These are phyloP conservation scores for Andricus grossulariae DNA, from an alignment of 1,140 invertebrate genomes.

Conservation along the genomic window DNA sequence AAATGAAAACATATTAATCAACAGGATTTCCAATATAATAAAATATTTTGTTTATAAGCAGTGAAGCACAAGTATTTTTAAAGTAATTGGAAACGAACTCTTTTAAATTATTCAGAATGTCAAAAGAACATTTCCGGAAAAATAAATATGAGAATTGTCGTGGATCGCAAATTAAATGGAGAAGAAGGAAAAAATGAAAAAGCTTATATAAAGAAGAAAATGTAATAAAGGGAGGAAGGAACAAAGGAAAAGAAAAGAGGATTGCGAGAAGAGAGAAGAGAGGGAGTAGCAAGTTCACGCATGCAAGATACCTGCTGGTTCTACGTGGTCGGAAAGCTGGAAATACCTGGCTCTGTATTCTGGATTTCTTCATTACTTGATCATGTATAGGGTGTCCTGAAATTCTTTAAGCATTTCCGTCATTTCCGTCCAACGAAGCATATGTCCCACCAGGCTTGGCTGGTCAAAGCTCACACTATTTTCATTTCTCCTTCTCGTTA, in stretches of 20 bases:
- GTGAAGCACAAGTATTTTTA: no score
- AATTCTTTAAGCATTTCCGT: not conserved
- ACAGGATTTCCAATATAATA: no score
- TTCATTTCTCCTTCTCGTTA: not conserved
- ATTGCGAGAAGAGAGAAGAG: conserved; percentile 33
- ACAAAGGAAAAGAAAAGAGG: conserved; percentile 38
- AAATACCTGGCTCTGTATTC: conserved; percentile 45
- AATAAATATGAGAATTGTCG: not conserved
- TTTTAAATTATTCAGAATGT: no score
- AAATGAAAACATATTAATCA: no score
- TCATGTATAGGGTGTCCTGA: conserved; percentile 43
- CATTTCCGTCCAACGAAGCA: not conserved
- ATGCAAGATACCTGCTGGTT: conserved; percentile 45
- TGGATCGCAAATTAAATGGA: conserved; percentile 13
- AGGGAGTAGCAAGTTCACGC: conserved; percentile 43
- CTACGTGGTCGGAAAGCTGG: conserved; percentile 59
- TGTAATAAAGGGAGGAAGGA: conserved; percentile 32
- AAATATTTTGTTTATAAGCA: no score
- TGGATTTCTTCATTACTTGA: conserved; percentile 62
- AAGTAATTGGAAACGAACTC: no score
- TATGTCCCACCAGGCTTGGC: not conserved
- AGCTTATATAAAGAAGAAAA: not conserved
- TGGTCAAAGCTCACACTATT: conserved; percentile 6
- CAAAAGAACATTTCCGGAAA: not conserved
- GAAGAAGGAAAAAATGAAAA: conserved; percentile 34